Evolutionary conservation across 2,888 invertebrate genomes (phyloP).

Genomic region (Kuschelorhynchus macadamiae): DNA sequence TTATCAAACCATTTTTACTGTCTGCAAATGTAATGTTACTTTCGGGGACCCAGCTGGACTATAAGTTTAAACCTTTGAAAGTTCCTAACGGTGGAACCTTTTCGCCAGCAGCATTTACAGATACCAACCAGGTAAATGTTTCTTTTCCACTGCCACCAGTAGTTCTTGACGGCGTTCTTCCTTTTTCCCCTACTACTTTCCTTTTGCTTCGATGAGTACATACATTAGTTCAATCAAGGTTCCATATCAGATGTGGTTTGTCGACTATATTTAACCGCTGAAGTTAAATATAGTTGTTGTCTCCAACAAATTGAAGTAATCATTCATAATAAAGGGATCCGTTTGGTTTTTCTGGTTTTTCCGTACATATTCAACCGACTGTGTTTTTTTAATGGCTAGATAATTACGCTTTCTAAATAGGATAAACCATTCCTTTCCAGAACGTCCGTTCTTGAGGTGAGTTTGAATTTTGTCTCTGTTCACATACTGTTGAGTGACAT

Average conservation of each 20-base stretch:
- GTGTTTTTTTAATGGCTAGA: conserved; percentile 15
- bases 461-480: conserved; percentile 8
- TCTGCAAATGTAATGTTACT: conserved; percentile 1
- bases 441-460: background rate
- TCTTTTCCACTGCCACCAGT: conserved; percentile 13
- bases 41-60: conserved; percentile 1
- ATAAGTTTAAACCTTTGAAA: conserved; percentile 6
- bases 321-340: conserved; percentile 6
- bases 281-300: conserved; percentile 3
- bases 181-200: conserved; percentile 23
- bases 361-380: conserved; percentile 12
- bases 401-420: conserved; percentile 7
- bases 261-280: conserved; percentile 7
- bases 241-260: conserved; percentile 21
- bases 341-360: conserved; percentile 16
- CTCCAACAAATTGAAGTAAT: conserved; percentile 15
- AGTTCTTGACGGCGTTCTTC: conserved; percentile 6
- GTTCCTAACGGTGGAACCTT: background rate
- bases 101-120: conserved; percentile 16
- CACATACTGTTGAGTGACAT: conserved; percentile 6
- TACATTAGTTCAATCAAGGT: conserved; percentile 9
- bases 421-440: conserved; percentile 2
- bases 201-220: conserved; percentile 12
- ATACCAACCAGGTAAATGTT: conserved; percentile 21
- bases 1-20: conserved; percentile 7